These are phyloP conservation scores for Pachypeltis micranthus DNA, from an alignment of 1,140 invertebrate species.

Conservation along the genomic window DNA sequence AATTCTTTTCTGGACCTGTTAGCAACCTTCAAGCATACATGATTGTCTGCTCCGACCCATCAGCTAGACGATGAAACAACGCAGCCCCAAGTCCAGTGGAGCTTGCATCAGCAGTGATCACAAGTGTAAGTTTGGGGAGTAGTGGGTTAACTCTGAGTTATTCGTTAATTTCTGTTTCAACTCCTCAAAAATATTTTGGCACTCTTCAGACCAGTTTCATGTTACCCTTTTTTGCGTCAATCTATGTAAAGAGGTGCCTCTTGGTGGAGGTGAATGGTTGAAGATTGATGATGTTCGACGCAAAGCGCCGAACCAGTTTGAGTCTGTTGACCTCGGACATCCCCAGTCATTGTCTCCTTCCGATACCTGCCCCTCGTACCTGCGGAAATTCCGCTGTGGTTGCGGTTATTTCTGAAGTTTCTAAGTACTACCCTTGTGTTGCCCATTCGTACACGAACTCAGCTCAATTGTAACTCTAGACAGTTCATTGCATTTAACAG, in stretches of 20 bases:
- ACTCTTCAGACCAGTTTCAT: not conserved
- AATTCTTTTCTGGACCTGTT: not conserved
- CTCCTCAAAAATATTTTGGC: not conserved
- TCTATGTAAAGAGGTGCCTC: not conserved
- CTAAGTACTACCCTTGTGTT: too few relatives aligned
- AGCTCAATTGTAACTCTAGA: too few relatives aligned
- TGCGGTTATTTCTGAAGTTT: too few relatives aligned
- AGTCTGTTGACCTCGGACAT: too few relatives aligned
- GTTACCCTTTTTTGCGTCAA: not conserved
- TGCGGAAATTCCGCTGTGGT: too few relatives aligned
- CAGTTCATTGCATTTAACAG: too few relatives aligned
- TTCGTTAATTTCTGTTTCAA: not conserved
- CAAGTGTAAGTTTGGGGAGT: not conserved
- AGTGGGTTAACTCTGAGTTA: not conserved
- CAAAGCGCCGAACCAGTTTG: too few relatives aligned
- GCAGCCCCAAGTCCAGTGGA: not conserved
- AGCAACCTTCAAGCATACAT: not conserved
- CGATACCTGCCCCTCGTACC: too few relatives aligned
- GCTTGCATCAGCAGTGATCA: not conserved
- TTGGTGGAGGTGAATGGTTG: not conserved
- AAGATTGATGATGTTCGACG: too few relatives aligned
- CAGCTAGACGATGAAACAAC: not conserved
- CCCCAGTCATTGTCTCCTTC: too few relatives aligned
- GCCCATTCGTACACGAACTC: too few relatives aligned
- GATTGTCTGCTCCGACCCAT: too few relatives aligned